Base-by-base conservation (phyloP, 2,113 vertebrate species). In the Calonectris borealis region DNA sequence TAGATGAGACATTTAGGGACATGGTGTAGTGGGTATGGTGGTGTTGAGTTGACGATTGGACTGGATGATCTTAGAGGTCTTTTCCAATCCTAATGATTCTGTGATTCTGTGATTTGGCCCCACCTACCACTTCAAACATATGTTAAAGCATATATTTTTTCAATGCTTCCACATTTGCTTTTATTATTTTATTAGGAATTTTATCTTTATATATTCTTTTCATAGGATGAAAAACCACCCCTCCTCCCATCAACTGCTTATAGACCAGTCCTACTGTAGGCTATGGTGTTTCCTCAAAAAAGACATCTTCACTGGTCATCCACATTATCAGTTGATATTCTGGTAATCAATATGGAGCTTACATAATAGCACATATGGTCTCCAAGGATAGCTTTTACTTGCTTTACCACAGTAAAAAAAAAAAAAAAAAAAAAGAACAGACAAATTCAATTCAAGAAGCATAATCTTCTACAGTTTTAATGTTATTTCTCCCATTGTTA, bases 211-310 rank as follows among this genome's bases (percentile, higher is more conserved):
- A 36, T 11, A n/a, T 66, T 42, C 3, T 48, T 86, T 80, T 62
- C 48, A 2, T 32, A 48, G 13, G 20, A 60, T 54, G 29, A 42
- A 77, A 58, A 69, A 55, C 5, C 26, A 77, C 1, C 2, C 3
- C 34, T 82, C 6, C 19, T 66, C 9, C 31, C 34, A 65, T 54
- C 36, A 65, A 5, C 20, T 49, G 4, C 13, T 80, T 49, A 34
- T 11, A 55, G 29, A 78, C 4, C 0, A 0, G 54, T 44, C 14
- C 8, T 49, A 52, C 42, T 27, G 19, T 29, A 49, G 8, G 18
- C 38, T 73, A 42, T 27, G 38, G 6, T 11, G 6, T 64, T 86
- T 93, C 13, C 16, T 80, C 34, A 82, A 77, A 60, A 92, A 73
- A 76, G 4, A 9, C 9, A 19, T 71, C 32, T 84, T 62, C 32